Evolutionary conservation across 2,113 vertebrate genomes (phyloP), one percentile per base, ranked within the genome.

Genomic region (Carassius gibelio): DNA sequence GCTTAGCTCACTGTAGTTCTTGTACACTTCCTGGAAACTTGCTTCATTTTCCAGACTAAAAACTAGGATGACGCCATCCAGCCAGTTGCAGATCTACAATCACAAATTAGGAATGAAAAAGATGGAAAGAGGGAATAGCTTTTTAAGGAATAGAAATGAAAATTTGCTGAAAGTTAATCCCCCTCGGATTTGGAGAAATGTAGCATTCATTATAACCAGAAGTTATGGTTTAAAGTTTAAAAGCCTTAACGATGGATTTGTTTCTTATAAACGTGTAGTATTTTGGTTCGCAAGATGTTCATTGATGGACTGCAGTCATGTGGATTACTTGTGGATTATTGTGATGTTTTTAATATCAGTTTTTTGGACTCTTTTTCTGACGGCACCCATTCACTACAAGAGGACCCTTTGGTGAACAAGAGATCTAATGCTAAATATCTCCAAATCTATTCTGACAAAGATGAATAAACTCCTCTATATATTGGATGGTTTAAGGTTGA

Each of bases 11-110:
- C 92, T 92, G 45, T 96, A 97, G 71, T 96, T 93, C 87, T 91
- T 95, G 48, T 95, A 95, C 77, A 97, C 95, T 81, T 98, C 96
- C 94, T 97, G 93, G 88, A 99, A 99, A 84, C 96, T 99, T 92
- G 93, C 92, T 91, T 99, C 97, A 1, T 96, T 97, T 92, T 99
- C 98, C 94, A 99, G 93, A 88, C 98, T 99, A 90, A 99, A 99
- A 90, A 99, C 97, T 88, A 99, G 95, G 91, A 99, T 94, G 80
- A 98, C 94, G 0, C 96, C 97, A 61, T 99, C 98, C 6, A 95
- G 96, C 98, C 98, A 99, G 93, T 94, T 95, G 92, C 96, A 94
- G 91, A 99, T 97, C 98, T 98, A 93, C 80, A 38, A 36, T 74
- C 38, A 50, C 42, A 59, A 26, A 88, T 62, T 75, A 76, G 85